Percentiles rank a stretch among this genome's conserved stretches.
Evolutionary conservation across 1,140 invertebrate species (phyloP).

Genomic region (Drosophila sulfurigaster): DNA sequence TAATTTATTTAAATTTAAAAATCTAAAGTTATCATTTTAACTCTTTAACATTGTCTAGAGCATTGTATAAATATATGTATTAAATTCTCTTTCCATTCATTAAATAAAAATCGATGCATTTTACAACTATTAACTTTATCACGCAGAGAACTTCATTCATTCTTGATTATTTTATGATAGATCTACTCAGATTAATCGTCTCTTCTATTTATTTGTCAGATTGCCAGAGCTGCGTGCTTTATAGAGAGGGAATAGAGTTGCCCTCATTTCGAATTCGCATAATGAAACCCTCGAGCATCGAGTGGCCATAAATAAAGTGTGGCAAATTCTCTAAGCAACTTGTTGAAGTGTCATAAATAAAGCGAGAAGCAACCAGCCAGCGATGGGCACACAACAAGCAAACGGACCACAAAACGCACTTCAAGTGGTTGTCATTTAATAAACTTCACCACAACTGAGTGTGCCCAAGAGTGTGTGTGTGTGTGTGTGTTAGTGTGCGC

Average conservation of each 20-base stretch:
- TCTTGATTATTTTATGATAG: background rate
- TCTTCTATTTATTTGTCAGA: background rate
- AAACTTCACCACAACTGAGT: conserved; percentile 68
- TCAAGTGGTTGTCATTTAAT: conserved; percentile 75
- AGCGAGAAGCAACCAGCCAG: conserved; percentile 29
- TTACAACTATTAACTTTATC: background rate
- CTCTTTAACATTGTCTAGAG: no score
- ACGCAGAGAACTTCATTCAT: background rate
- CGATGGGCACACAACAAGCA: background rate
- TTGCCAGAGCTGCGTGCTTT: conserved; percentile 1
- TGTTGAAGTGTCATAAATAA: conserved; percentile 77
- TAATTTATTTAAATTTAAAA: no score
- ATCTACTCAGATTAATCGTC: background rate
- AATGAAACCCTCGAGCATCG: conserved; percentile 45
- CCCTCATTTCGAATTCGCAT: conserved; percentile 61
- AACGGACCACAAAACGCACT: conserved; percentile 33
- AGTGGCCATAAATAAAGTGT: conserved; percentile 70
- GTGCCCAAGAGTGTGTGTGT: conserved; percentile 8
- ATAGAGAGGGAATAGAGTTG: conserved; percentile 36
- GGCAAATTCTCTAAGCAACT: conserved; percentile 79
- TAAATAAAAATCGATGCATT: no score
- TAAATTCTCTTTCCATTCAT: no score
- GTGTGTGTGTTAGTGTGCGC: conserved; percentile 48
- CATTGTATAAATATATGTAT: no score
- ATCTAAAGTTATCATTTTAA: no score